A percentile compares a stretch with the other conserved stretches of the same genome.
These are phyloP conservation scores for Drosophila sp. DNA, from an alignment of 1,140 invertebrate species.

Conservation along the genomic window DNA sequence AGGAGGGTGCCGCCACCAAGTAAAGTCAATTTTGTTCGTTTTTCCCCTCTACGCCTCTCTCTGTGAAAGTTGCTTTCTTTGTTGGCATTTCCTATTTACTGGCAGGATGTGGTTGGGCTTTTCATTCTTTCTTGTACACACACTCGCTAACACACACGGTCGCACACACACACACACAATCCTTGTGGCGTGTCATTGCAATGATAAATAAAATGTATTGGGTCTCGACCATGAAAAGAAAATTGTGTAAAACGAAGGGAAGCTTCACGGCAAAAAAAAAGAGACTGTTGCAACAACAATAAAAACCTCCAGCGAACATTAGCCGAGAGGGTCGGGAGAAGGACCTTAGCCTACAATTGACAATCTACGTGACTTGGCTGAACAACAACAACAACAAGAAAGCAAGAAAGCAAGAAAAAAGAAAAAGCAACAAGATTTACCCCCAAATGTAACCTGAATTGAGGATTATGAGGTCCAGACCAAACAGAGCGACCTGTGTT, in stretches of 20 bases:
- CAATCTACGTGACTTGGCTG: conserved; percentile 59
- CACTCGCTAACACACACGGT: conserved; percentile 21
- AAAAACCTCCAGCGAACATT: conserved; percentile 8
- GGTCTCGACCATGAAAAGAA: conserved; percentile 63
- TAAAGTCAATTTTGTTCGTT: neutral
- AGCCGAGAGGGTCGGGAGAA: neutral
- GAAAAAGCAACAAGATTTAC: conserved; percentile 2
- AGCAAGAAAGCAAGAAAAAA: neutral
- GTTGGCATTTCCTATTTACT: conserved; percentile 46
- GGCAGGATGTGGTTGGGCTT: conserved; percentile 12
- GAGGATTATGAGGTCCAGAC: conserved; percentile 24
- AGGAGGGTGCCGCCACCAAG: neutral
- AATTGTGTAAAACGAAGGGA: conserved; percentile 58
- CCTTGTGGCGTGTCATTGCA: conserved; percentile 69
- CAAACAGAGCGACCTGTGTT: conserved; percentile 9
- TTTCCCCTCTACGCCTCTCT: neutral
- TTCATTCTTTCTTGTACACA: conserved; percentile 41
- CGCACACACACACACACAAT: conserved; percentile 20
- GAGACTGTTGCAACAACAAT: conserved; percentile 19
- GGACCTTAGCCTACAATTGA: conserved; percentile 12
- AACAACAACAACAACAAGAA: conserved; percentile 19
- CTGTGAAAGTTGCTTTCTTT: conserved; percentile 11
- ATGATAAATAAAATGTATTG: conserved; percentile 80
- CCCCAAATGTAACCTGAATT: conserved; percentile 5
- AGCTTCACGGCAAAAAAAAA: conserved; percentile 17